A percentile compares a stretch with the other conserved stretches of the same genome.
These are phyloP conservation scores for Ormia ochracea DNA, from an alignment of 2,888 invertebrate species.

Conservation along the genomic window DNA sequence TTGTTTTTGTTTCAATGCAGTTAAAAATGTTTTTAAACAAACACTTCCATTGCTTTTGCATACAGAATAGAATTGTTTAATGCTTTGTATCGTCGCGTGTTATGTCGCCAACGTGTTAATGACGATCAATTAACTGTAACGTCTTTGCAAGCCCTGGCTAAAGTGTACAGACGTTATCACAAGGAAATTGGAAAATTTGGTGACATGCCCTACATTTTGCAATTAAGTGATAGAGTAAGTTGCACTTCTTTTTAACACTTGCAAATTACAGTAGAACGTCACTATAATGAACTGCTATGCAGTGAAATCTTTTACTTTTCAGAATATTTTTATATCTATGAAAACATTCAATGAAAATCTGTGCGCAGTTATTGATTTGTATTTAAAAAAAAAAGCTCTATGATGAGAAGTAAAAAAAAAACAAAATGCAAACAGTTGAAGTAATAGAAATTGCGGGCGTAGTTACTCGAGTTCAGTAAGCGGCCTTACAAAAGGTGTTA, in stretches of 20 bases:
- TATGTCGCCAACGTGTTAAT: conserved; percentile 89
- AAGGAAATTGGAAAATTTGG: conserved; percentile 98
- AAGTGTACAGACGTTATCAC: conserved; percentile 97
- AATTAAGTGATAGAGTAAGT: conserved; percentile 93
- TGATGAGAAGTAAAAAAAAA: no score
- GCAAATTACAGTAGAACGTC: no score
- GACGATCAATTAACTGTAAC: conserved; percentile 93
- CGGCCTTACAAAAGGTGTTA: no score
- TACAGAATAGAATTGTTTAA: conserved; percentile 95
- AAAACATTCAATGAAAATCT: no score
- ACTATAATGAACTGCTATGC: no score
- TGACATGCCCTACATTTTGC: conserved; percentile 96
- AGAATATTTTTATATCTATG: no score
- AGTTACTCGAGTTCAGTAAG: no score
- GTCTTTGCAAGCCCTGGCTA: conserved; percentile 98
- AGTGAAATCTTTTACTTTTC: no score
- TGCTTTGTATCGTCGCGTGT: conserved; percentile 97
- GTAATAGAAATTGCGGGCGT: no score
- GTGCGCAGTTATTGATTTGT: no score
- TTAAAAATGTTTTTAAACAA: background rate
- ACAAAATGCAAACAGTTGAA: no score
- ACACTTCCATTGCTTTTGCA: conserved; percentile 56
- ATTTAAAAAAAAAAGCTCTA: no score
- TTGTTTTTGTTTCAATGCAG: background rate
- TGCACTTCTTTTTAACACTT: background rate